Evolutionary conservation across 2,113 vertebrate genomes (phyloP), one percentile per base, ranked within the genome.

Genomic region (Seriola rivoliana): DNA sequence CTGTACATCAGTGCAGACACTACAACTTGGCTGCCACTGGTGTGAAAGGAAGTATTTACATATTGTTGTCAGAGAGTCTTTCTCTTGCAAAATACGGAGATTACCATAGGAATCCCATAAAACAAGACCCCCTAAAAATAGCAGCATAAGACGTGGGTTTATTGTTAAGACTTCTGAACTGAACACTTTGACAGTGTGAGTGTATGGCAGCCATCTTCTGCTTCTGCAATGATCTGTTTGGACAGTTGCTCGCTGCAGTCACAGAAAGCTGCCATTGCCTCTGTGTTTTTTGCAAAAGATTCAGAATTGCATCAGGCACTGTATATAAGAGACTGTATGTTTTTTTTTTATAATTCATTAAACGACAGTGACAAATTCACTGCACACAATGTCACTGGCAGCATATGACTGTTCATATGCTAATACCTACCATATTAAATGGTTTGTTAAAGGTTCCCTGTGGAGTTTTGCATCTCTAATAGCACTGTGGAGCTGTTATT

Each of bases 301-400:
- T 80, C 68, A 79, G 8, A 23, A 29, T 82, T 71, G 64, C 80
- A 70, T 82, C 84, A 83, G n/a, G 71, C 65, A 29, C 32, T 38
- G 58, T 8, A 46, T 64, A 13, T 40, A 16, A 62, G 60, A 38
- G 19, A 36, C 8, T 17, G 11, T 59, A 10, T 32, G 36, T 32
- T 42, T 29, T 55, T 38, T 23, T 16, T 77, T 40, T 21, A 60
- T 25, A 63, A 64, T 54, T 71, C 17, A 42, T 63, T 72, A 57
- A 40, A 65, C 29, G 38, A 21, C n/a, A 11, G 17, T 66, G 60
- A 68, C 62, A 71, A 40, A 63, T 58, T 17, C 16, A 32, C 16
- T 38, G n/a, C 40, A 21, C 4, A 63, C 52, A 42, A 21, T 40
- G 38, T 42, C 59, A 34, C 40, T 65, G 38, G 48, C 48, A 63